Conservation (phyloP, 2,888 invertebrate species). For the Drosophila siamana region DNA sequence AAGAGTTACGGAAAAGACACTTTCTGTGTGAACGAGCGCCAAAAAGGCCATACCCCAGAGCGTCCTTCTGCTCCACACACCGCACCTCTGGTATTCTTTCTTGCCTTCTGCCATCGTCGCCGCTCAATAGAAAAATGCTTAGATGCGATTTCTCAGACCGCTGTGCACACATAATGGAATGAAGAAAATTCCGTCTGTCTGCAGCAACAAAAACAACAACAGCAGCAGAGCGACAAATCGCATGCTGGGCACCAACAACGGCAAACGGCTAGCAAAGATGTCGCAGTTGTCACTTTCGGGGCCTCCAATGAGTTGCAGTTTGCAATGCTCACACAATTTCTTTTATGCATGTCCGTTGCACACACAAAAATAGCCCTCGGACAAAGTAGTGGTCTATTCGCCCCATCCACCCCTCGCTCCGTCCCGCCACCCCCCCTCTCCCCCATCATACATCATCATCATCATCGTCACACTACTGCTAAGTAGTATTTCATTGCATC, state of each 20-base stretch:
- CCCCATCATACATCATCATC: neutral
- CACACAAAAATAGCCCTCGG: conserved; percentile 85
- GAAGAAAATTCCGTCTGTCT: conserved; percentile 84
- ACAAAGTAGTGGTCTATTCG: conserved; percentile 71
- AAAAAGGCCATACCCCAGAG: conserved; percentile 70
- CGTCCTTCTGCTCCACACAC: conserved; percentile 44
- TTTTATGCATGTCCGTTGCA: conserved; percentile 56
- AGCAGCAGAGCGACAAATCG: conserved; percentile 43
- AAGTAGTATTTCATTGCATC: conserved; percentile 46
- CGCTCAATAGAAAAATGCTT: conserved; percentile 79
- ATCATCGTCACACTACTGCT: conserved; percentile 11
- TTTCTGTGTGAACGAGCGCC: conserved; percentile 79
- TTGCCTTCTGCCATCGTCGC: conserved; percentile 39
- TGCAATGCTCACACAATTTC: conserved; percentile 70
- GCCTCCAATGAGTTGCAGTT: conserved; percentile 78
- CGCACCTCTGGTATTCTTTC: conserved; percentile 7
- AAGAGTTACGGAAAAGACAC: conserved; percentile 78
- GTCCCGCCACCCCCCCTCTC: no score
- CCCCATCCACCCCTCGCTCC: no score
- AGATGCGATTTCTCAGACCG: conserved; percentile 70
- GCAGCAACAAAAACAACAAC: conserved; percentile 54
- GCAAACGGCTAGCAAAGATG: conserved; percentile 59
- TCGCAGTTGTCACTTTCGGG: conserved; percentile 73
- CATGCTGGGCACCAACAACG: conserved; percentile 67
- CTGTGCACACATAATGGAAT: conserved; percentile 84